Conservation (phyloP, 2,888 invertebrate species). For the Operophtera brumata region DNA sequence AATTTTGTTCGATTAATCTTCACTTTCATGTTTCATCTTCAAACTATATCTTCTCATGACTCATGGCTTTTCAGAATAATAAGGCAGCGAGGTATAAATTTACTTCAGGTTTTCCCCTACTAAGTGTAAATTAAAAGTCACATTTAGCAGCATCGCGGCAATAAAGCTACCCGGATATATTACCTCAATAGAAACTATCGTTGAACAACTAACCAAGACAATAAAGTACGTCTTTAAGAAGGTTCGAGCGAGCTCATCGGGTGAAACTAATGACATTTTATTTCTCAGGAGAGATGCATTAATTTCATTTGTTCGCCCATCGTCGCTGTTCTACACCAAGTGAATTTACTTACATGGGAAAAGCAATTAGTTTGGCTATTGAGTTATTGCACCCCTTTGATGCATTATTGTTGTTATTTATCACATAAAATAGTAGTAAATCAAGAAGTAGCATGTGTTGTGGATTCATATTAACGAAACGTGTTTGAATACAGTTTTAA, state of each 20-base stretch:
- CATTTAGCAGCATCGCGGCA: conserved; percentile 14
- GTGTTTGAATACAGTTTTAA: conserved; percentile 4
- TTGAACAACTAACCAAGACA: conserved; percentile 40
- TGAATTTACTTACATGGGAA: conserved; percentile 65
- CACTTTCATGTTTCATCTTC: too few relatives aligned
- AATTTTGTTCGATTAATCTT: too few relatives aligned
- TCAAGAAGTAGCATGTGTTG: conserved; percentile 17
- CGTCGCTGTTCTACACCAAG: conserved; percentile 62
- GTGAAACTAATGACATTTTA: conserved; percentile 77
- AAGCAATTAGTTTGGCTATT: conserved; percentile 51
- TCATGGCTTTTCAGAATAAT: too few relatives aligned
- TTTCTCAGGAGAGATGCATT: conserved; percentile 77
- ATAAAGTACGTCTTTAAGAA: conserved; percentile 56
- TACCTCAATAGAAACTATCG: conserved; percentile 22
- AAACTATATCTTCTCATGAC: too few relatives aligned
- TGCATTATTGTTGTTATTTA: conserved; percentile 22
- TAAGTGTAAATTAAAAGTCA: conserved; percentile 6
- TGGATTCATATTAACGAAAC: conserved; percentile 16
- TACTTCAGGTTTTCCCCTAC: too few relatives aligned
- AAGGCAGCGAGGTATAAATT: too few relatives aligned
- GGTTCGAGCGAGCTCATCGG: conserved; percentile 65
- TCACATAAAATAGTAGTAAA: conserved; percentile 20
- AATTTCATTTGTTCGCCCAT: conserved; percentile 77
- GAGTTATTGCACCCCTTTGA: conserved; percentile 24
- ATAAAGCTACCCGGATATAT: conserved; percentile 23